Evolutionary conservation across 2,797 vertebrate genomes (phyloP).

Genomic region (Syndactyla subalaris): DNA sequence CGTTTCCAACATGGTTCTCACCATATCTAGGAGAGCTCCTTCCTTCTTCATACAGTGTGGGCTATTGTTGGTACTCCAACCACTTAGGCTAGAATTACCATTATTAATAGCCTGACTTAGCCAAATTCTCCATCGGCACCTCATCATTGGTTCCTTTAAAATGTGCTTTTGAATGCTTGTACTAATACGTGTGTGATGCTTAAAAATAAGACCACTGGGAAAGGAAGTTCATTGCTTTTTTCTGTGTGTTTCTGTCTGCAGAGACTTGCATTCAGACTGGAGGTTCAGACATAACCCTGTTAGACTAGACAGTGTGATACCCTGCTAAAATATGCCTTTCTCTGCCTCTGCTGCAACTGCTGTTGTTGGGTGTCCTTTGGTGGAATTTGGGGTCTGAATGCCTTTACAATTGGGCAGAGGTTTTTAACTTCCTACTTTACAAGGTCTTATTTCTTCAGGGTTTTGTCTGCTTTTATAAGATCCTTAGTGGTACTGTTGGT

Average conservation of each 20-base stretch:
- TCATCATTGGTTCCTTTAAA: neutral
- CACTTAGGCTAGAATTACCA: neutral
- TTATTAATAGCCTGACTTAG: neutral
- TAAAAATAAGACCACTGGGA: neutral
- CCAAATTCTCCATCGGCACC: neutral
- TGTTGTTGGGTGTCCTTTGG: neutral
- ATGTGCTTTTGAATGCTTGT: neutral
- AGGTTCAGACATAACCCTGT: neutral
- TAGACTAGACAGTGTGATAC: neutral
- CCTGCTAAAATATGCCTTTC: neutral
- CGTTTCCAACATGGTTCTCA: neutral
- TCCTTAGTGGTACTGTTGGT: neutral
- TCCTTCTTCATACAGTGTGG: neutral
- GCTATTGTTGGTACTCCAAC: neutral
- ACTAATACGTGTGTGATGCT: neutral
- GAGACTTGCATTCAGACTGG: neutral
- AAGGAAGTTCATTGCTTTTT: neutral
- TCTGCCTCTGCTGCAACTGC: neutral
- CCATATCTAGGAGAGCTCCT: neutral
- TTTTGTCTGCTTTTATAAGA: neutral
- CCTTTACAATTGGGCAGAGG: neutral
- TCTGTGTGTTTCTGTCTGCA: neutral
- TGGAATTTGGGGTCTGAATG: neutral
- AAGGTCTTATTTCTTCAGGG: neutral
- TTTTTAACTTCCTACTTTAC: neutral